Evolutionary conservation across 1,140 invertebrate genomes (phyloP).

Genomic region (Drosophila albomicans): DNA sequence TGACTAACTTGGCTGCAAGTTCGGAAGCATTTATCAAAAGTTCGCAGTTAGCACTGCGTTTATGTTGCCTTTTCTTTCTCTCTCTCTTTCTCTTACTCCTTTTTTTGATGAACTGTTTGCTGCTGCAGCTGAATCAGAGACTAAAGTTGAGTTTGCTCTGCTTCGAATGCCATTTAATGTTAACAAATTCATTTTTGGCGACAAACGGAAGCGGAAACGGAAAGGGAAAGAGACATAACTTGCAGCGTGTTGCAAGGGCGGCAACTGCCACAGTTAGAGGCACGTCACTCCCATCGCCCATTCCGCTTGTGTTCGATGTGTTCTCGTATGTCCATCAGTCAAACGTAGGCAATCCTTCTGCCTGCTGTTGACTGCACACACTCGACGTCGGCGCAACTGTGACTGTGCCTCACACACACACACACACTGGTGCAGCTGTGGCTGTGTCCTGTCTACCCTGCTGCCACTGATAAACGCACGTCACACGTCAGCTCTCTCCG

Average conservation of each 20-base stretch:
- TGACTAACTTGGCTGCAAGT: constrained; percentile 55
- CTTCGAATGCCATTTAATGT: constrained; percentile 68
- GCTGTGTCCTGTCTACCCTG: constrained; percentile 41
- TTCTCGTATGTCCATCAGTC: constrained; percentile 52
- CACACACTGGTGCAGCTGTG: neutral
- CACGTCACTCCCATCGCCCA: neutral
- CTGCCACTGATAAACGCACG: constrained; percentile 78
- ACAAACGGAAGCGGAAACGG: constrained; percentile 69
- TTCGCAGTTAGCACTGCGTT: constrained; percentile 30
- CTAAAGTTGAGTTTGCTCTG: neutral
- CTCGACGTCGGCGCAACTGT: neutral
- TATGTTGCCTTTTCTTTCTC: no score
- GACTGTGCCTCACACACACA: neutral
- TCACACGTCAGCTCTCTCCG: constrained; percentile 62
- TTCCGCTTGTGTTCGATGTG: neutral
- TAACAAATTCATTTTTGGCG: constrained; percentile 76
- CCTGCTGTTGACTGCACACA: neutral
- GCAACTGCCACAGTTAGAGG: neutral
- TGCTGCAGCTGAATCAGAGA: neutral
- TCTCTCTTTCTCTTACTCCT: no score
- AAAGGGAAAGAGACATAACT: neutral
- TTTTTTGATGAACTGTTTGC: neutral
- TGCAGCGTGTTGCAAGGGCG: neutral
- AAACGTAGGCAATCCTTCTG: constrained; percentile 16
- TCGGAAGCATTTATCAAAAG: constrained; percentile 66